Percentiles rank a stretch among this genome's conserved stretches.
Conservation (phyloP, 2,797 vertebrate species). For the Chrosomus eos region DNA sequence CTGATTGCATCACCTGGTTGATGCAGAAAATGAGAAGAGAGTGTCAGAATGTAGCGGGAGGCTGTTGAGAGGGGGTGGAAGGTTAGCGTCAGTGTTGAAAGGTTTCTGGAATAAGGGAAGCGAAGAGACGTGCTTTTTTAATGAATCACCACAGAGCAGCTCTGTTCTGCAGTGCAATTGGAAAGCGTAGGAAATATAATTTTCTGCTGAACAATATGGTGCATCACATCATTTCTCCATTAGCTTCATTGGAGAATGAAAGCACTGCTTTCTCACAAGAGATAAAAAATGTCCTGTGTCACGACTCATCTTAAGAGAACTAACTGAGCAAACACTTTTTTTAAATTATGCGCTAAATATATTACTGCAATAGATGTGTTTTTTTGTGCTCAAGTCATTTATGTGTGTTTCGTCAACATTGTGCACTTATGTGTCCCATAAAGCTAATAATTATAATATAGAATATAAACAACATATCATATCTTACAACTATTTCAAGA, state of each 20-base stretch:
- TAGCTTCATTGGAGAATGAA: slow-evolving; percentile 18
- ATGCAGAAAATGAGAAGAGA: slow-evolving; percentile 44
- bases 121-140: slow-evolving; percentile 26
- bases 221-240: slow-evolving; percentile 34
- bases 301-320: neutral
- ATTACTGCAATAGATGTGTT: neutral
- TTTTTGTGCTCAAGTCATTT: neutral
- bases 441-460: no score
- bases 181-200: slow-evolving; percentile 1
- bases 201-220: slow-evolving; percentile 23
- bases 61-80: neutral
- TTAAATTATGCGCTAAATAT: neutral
- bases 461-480: neutral
- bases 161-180: neutral
- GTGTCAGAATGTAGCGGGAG: neutral
- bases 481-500: neutral
- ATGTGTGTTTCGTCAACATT: neutral
- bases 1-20: slow-evolving; percentile 61
- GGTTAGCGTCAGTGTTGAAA: slow-evolving; percentile 11
- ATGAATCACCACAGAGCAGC: slow-evolving; percentile 23
- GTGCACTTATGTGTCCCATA: neutral
- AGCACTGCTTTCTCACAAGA: slow-evolving; percentile 7
- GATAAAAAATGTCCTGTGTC: neutral
- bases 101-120: slow-evolving; percentile 27
- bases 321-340: slow-evolving; percentile 4